Conservation (phyloP, 2,113 vertebrate genomes). For the Uropsilus gracilis region DNA sequence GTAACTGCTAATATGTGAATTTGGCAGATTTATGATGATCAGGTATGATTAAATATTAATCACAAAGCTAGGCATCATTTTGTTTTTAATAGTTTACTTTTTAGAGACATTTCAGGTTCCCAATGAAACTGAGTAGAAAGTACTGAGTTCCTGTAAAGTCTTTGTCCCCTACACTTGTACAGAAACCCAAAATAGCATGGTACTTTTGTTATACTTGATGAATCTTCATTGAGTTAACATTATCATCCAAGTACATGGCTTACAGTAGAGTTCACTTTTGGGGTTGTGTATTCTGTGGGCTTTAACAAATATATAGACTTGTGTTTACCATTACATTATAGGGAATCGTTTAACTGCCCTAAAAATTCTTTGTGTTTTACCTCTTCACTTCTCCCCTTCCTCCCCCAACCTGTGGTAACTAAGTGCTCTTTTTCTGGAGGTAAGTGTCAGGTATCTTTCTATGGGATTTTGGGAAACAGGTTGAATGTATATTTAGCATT, state of each 20-base stretch:
- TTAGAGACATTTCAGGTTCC: conserved; percentile 2
- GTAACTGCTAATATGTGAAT: conserved; percentile 1
- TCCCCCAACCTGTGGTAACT: not conserved
- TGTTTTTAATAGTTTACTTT: not conserved
- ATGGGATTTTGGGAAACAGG: not conserved
- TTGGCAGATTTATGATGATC: conserved; percentile 41
- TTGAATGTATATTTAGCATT: not conserved
- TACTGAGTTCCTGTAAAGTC: not conserved
- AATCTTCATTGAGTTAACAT: not conserved
- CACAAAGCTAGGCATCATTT: conserved; percentile 14
- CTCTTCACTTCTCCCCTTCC: not conserved
- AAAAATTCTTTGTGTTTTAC: not conserved
- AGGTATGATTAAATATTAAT: not conserved
- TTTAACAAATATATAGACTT: not conserved
- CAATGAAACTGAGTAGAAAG: conserved; percentile 7
- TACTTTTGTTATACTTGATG: not conserved
- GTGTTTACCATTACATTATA: not conserved
- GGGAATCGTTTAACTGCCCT: not conserved
- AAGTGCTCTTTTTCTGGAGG: not conserved
- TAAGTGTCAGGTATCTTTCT: not conserved
- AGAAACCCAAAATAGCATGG: not conserved
- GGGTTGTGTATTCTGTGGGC: not conserved
- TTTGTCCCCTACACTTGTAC: no score
- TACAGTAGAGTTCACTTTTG: not conserved
- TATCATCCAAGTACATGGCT: not conserved